Conservation (phyloP, 2,888 invertebrate species). For the Lepidocyrtoides sp. region DNA sequence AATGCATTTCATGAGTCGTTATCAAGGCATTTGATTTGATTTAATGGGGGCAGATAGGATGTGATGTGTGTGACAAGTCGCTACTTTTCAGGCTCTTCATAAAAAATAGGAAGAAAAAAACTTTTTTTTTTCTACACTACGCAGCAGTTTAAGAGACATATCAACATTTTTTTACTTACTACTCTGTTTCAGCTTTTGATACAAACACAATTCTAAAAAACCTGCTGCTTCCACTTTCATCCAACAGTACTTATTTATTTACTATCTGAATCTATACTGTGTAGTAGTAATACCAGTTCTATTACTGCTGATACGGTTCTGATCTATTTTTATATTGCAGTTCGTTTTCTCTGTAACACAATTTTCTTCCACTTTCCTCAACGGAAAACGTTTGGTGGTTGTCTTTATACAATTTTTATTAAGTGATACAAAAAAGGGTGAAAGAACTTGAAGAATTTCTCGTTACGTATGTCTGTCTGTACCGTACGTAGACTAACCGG, state of each 20-base stretch:
- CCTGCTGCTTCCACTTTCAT: slow-evolving; percentile 31
- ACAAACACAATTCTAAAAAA: slow-evolving; percentile 17
- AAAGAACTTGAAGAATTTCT: no score
- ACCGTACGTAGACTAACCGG: no score
- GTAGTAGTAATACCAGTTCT: slow-evolving; percentile 1
- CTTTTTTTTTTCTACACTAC: slow-evolving; percentile 3
- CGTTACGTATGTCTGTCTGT: no score
- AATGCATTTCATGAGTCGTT: slow-evolving; percentile 77
- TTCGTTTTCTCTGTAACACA: neutral
- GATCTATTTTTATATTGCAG: neutral
- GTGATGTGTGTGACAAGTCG: slow-evolving; percentile 78
- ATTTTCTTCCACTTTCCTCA: neutral
- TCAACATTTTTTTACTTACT: neutral
- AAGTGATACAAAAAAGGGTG: no score
- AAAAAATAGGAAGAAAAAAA: slow-evolving; percentile 45
- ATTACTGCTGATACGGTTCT: neutral
- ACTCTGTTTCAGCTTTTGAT: neutral
- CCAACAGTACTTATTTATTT: slow-evolving; percentile 16
- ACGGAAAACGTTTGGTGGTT: slow-evolving; percentile 12
- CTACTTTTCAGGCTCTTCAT: slow-evolving; percentile 75
- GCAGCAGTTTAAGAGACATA: neutral
- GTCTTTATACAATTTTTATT: neutral
- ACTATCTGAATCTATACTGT: slow-evolving; percentile 30
- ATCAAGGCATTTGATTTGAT: slow-evolving; percentile 77
- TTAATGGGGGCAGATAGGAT: slow-evolving; percentile 77